Percentiles rank a stretch among this genome's conserved stretches.
phyloP scores from a whole-genome alignment of 2,113 vertebrate species.

The Phalacrocorax carbo region DNA sequence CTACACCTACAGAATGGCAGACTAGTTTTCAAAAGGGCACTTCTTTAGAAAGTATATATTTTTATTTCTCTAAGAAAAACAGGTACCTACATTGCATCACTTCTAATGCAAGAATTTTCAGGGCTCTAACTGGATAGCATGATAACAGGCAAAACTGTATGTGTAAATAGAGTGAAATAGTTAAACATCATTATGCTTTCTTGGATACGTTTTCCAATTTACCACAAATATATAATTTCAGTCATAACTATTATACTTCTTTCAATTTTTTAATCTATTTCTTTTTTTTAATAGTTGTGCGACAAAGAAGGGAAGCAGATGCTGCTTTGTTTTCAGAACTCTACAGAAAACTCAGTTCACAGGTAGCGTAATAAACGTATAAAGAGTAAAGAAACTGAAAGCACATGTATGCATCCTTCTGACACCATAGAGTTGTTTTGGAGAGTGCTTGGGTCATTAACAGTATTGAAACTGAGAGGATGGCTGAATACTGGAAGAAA shows the following conservation, averaged over 20 bases:
- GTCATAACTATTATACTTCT: background rate
- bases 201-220: background rate
- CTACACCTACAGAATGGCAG: background rate
- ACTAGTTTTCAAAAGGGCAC: background rate
- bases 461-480: background rate
- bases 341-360: slow-evolving; percentile 92
- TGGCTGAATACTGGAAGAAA: background rate
- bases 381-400: background rate
- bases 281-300: slow-evolving; percentile 79
- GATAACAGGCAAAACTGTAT: background rate
- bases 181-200: background rate
- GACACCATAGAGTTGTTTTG: background rate
- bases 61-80: background rate
- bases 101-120: background rate
- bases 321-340: slow-evolving; percentile 94
- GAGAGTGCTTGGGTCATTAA: background rate
- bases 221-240: background rate
- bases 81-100: background rate
- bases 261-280: background rate
- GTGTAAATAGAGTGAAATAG: background rate
- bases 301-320: slow-evolving; percentile 90
- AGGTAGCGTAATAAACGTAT: slow-evolving; percentile 73
- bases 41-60: background rate
- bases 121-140: background rate
- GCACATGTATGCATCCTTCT: background rate